Conservation (phyloP, 1,140 invertebrate species). For the Elysia chlorotica region DNA sequence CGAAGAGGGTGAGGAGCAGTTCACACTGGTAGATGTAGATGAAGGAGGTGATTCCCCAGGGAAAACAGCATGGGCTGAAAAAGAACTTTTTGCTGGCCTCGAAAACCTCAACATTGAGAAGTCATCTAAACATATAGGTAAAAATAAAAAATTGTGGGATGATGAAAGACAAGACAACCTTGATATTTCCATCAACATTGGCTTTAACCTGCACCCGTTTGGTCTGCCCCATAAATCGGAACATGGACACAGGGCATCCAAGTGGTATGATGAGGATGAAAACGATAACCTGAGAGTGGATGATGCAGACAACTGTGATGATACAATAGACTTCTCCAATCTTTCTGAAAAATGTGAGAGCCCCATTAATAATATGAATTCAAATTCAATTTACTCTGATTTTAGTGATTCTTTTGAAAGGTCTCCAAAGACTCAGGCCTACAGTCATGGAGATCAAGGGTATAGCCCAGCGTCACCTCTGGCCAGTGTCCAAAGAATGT, state of each 20-base stretch:
- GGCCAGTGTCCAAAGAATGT: background rate
- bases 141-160: background rate
- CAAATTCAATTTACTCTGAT: background rate
- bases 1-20: background rate
- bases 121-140: background rate
- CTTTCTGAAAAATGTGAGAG: background rate
- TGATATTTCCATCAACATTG: slow-evolving; percentile 2
- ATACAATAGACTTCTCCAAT: background rate
- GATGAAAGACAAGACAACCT: background rate
- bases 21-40: background rate
- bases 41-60: background rate
- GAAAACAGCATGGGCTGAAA: background rate
- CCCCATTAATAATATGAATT: background rate
- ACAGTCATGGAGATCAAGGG: background rate
- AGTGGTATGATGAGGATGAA: background rate
- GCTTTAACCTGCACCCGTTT: slow-evolving; percentile 7
- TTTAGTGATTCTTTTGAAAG: background rate
- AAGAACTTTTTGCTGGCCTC: slow-evolving; percentile 13
- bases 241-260: background rate
- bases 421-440: background rate
- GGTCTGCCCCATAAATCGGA: slow-evolving; percentile 7
- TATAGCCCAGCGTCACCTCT: background rate
- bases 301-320: background rate
- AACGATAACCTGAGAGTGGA: background rate
- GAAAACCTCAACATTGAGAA: background rate